A percentile compares a stretch with the other conserved stretches of the same genome.
Evolutionary conservation across 2,113 vertebrate species (phyloP).

Genomic region (Silurus meridionalis): DNA sequence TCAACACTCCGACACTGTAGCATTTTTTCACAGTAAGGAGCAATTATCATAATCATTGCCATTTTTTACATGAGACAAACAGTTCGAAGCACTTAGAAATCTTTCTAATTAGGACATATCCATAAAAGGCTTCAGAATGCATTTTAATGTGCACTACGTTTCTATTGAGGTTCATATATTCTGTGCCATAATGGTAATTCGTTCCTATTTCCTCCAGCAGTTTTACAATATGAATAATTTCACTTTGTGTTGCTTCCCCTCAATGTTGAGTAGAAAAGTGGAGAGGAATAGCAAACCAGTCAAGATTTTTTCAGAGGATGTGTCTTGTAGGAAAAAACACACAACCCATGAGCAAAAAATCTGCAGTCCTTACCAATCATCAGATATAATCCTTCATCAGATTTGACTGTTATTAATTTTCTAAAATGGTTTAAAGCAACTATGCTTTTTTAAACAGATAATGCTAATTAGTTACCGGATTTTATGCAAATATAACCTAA

Average conservation of each 20-base stretch:
- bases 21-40: not conserved
- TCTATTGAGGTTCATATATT: not conserved
- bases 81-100: constrained; percentile 1
- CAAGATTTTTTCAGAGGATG: constrained; percentile 19
- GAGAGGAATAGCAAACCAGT: not conserved
- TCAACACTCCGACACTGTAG: not conserved
- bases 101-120: constrained; percentile 3
- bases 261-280: not conserved
- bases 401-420: constrained; percentile 2
- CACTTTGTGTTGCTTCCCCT: not conserved
- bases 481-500: not conserved
- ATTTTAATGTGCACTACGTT: not conserved
- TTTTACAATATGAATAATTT: not conserved
- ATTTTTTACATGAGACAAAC: constrained; percentile 23
- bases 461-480: not conserved
- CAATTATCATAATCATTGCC: constrained; percentile 11
- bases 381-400: constrained; percentile 14
- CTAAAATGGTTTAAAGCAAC: not conserved
- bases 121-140: not conserved
- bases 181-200: not conserved
- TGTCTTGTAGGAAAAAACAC: constrained; percentile 25
- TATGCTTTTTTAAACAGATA: not conserved
- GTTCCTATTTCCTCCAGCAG: not conserved
- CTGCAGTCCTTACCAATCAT: constrained; percentile 29
- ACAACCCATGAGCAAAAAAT: constrained; percentile 33